phyloP scores from a whole-genome alignment of 1,140 invertebrate species.

The Papilio polytes region DNA sequence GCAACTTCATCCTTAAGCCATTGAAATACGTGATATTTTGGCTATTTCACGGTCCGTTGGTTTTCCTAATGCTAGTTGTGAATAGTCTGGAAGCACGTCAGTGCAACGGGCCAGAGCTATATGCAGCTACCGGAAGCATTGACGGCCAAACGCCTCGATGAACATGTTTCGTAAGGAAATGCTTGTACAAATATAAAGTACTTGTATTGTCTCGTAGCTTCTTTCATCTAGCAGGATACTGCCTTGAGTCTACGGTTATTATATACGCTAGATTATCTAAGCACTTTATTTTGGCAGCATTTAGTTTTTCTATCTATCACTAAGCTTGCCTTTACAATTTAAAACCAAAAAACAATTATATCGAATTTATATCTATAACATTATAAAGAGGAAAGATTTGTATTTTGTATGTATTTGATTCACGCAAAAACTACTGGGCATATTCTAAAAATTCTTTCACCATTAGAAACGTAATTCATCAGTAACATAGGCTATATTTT shows the following conservation, averaged over 20 bases:
- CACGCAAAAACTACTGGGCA: too few relatives aligned
- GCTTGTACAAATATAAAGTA: neutral
- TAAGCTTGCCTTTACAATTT: too few relatives aligned
- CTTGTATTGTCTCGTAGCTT: neutral
- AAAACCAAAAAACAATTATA: too few relatives aligned
- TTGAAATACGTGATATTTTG: neutral
- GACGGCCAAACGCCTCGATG: constrained; percentile 28
- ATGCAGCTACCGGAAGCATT: constrained; percentile 24
- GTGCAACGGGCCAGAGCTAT: constrained; percentile 30
- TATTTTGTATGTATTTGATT: too few relatives aligned
- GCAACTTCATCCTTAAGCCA: neutral
- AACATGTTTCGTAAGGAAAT: neutral
- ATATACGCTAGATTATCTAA: too few relatives aligned
- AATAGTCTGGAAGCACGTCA: constrained; percentile 25
- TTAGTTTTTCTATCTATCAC: too few relatives aligned
- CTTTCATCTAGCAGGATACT: neutral
- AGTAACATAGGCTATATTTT: too few relatives aligned
- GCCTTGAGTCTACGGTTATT: neutral
- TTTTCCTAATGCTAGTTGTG: constrained; percentile 8
- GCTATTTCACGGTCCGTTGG: neutral
- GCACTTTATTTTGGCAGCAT: too few relatives aligned
- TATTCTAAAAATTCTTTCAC: too few relatives aligned
- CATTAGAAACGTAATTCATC: too few relatives aligned
- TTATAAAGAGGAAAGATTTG: too few relatives aligned
- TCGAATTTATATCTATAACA: too few relatives aligned